Conservation (phyloP, 2,797 vertebrate species). For the Intellagama lesueurii region DNA sequence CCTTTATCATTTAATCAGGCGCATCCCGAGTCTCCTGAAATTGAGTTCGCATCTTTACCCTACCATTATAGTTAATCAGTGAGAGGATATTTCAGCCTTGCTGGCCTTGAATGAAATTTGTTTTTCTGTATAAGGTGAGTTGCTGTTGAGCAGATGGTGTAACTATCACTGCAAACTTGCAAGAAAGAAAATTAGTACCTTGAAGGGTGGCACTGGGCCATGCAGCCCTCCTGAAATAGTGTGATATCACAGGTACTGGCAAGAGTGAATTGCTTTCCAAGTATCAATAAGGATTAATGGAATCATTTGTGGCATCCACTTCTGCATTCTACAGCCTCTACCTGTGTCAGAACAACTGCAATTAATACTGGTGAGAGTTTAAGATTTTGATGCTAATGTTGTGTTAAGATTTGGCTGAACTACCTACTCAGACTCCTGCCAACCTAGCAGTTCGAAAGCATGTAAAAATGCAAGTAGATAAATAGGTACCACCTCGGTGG, state of each 20-base stretch:
- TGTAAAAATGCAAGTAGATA: too few relatives aligned
- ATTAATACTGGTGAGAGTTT: too few relatives aligned
- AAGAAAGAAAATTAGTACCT: conserved; percentile 42
- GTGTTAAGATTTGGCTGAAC: too few relatives aligned
- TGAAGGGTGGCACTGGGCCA: conserved; percentile 7
- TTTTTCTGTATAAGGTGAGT: conserved; percentile 41
- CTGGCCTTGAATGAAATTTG: conserved; percentile 40
- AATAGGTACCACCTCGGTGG: too few relatives aligned
- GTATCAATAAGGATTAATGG: conserved; percentile 59
- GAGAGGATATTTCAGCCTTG: conserved; percentile 35
- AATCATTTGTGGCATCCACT: conserved; percentile 28
- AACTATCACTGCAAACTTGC: conserved; percentile 31
- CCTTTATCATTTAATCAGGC: conserved; percentile 52
- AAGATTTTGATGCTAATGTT: too few relatives aligned
- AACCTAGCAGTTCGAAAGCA: too few relatives aligned
- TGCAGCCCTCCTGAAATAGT: conserved; percentile 44
- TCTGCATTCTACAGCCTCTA: background rate
- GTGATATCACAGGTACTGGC: conserved; percentile 28
- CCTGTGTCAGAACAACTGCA: conserved; percentile 28
- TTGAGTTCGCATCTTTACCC: conserved; percentile 24
- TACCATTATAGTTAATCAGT: conserved; percentile 17
- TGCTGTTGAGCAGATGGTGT: conserved; percentile 41
- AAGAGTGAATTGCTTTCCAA: conserved; percentile 45
- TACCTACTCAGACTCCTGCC: too few relatives aligned
- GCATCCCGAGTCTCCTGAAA: conserved; percentile 45